These are phyloP conservation scores for Chironomus tepperi DNA, from an alignment of 1,140 invertebrate species.

Conservation along the genomic window DNA sequence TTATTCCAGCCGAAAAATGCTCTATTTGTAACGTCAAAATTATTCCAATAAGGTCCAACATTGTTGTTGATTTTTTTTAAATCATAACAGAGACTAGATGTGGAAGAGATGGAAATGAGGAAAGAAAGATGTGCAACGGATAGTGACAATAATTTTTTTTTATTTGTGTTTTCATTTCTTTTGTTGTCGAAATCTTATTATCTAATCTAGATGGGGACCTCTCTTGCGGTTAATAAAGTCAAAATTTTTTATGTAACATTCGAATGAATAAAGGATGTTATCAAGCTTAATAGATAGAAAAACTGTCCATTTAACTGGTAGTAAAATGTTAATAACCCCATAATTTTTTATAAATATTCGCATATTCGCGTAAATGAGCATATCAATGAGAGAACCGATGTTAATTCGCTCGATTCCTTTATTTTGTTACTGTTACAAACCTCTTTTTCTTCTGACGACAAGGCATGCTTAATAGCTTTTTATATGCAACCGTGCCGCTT, in stretches of 20 bases:
- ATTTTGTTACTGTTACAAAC: too few species aligned
- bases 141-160: not conserved
- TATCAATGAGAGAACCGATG: not conserved
- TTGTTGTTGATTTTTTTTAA: not conserved
- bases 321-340: constrained; percentile 1
- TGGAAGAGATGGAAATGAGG: not conserved
- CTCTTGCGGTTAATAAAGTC: not conserved
- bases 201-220: not conserved
- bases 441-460: too few species aligned
- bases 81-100: not conserved
- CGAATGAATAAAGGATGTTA: not conserved
- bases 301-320: not conserved
- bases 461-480: too few species aligned
- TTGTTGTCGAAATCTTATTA: not conserved
- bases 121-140: not conserved
- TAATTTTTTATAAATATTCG: not conserved
- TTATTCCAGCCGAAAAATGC: not conserved
- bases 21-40: not conserved
- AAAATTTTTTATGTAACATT: not conserved
- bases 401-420: too few species aligned
- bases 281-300: not conserved
- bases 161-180: not conserved
- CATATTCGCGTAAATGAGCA: not conserved
- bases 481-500: too few species aligned
- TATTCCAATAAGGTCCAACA: not conserved